These are phyloP conservation scores for Thelaira solivaga DNA, from an alignment of 2,888 invertebrate species.

Conservation along the genomic window DNA sequence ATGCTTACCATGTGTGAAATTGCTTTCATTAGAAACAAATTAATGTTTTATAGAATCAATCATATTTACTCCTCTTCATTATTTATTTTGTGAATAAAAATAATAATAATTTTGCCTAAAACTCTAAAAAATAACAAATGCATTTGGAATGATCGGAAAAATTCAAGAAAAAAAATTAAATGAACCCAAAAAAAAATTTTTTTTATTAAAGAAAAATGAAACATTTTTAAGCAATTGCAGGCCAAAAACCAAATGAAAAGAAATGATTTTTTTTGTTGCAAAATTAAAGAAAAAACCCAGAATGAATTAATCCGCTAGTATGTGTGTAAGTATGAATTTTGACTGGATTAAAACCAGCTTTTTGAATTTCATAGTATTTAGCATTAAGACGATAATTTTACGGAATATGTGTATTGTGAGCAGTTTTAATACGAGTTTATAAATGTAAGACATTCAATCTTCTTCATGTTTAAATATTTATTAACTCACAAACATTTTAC, in stretches of 20 bases:
- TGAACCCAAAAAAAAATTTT: too few relatives aligned
- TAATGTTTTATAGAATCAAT: too few relatives aligned
- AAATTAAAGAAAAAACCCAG: not conserved
- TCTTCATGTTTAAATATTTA: conserved; percentile 38
- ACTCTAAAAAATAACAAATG: too few relatives aligned
- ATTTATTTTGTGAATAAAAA: too few relatives aligned
- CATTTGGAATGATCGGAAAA: too few relatives aligned
- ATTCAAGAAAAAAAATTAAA: too few relatives aligned
- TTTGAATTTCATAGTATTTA: conserved; percentile 65
- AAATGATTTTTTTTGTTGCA: too few relatives aligned
- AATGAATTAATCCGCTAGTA: not conserved
- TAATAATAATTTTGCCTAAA: too few relatives aligned
- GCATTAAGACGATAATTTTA: conserved; percentile 71
- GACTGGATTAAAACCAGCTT: conserved; percentile 62
- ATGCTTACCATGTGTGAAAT: too few relatives aligned
- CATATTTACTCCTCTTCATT: too few relatives aligned
- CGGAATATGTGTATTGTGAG: conserved; percentile 53
- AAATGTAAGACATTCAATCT: conserved; percentile 12
- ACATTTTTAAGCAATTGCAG: conserved; percentile 32
- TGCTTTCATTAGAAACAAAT: too few relatives aligned
- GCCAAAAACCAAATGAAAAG: not conserved
- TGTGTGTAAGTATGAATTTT: conserved; percentile 27
- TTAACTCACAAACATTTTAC: conserved; percentile 32
- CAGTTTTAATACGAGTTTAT: not conserved
- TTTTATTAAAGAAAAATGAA: too few relatives aligned